These are phyloP conservation scores for Thymelicus sylvestris DNA, from an alignment of 2,888 invertebrate species.

Conservation along the genomic window DNA sequence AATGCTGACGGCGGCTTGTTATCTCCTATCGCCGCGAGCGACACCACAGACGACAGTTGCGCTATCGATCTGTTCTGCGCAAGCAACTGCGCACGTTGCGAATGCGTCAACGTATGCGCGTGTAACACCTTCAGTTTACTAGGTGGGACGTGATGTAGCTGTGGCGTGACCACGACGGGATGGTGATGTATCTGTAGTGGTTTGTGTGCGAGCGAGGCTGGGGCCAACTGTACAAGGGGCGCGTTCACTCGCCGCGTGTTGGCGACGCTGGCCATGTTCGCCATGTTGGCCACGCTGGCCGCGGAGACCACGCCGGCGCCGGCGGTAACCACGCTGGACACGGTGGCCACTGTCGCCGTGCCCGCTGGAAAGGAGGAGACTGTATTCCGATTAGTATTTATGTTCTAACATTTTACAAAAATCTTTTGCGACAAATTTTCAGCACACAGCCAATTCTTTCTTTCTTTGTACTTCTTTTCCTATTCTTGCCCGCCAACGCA, in stretches of 20 bases:
- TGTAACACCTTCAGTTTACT: slow-evolving; percentile 72
- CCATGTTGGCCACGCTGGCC: slow-evolving; percentile 43
- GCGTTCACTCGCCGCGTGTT: slow-evolving; percentile 51
- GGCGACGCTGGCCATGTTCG: slow-evolving; percentile 40
- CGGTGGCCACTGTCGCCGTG: slow-evolving; percentile 46
- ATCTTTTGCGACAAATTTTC: too few relatives aligned
- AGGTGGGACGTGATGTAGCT: slow-evolving; percentile 61
- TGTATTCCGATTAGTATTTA: too few relatives aligned
- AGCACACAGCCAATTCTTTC: too few relatives aligned
- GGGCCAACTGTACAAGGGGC: slow-evolving; percentile 61
- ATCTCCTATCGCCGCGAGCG: slow-evolving; percentile 64
- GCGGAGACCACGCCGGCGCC: too few relatives aligned
- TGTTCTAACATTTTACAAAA: too few relatives aligned
- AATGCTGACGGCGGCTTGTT: slow-evolving; percentile 57
- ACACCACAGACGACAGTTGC: slow-evolving; percentile 67
- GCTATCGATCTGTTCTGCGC: slow-evolving; percentile 58
- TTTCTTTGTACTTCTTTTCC: too few relatives aligned
- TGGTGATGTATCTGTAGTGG: slow-evolving; percentile 51
- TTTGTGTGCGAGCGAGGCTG: slow-evolving; percentile 53
- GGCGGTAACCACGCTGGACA: too few relatives aligned
- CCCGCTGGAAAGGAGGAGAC: slow-evolving; percentile 34
- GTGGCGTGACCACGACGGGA: slow-evolving; percentile 58
- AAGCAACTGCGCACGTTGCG: slow-evolving; percentile 65
- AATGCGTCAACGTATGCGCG: slow-evolving; percentile 68
- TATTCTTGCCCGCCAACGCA: too few relatives aligned